These are phyloP conservation scores for Nothura maculosa DNA, from an alignment of 2,797 vertebrate genomes.

Conservation along the genomic window DNA sequence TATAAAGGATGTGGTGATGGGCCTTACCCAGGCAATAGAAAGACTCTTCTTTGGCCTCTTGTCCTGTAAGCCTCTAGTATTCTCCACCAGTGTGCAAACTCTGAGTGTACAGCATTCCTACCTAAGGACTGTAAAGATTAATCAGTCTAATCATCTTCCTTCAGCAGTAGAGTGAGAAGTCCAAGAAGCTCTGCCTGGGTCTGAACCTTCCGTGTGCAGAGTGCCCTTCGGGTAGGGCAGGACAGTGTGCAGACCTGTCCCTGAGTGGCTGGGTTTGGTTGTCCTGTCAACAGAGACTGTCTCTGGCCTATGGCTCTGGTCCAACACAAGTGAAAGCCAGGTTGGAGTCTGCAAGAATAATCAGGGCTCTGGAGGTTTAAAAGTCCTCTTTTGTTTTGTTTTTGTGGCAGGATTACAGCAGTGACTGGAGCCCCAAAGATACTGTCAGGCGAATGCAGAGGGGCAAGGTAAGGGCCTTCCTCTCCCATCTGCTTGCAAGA, in stretches of 20 bases:
- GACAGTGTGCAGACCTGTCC: not conserved
- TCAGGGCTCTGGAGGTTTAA: not conserved
- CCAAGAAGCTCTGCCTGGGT: not conserved
- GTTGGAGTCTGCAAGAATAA: not conserved
- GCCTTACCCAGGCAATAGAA: not conserved
- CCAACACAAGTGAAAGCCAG: not conserved
- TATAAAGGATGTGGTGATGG: not conserved
- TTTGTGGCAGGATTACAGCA: constrained; percentile 87
- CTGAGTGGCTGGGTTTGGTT: not conserved
- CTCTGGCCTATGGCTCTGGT: not conserved
- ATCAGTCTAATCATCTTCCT: not conserved
- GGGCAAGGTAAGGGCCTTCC: constrained; percentile 87
- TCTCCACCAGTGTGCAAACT: not conserved
- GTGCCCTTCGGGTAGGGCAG: not conserved
- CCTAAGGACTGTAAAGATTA: not conserved
- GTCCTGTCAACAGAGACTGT: not conserved
- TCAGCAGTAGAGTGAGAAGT: not conserved
- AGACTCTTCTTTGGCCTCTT: not conserved
- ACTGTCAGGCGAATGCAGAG: constrained; percentile 89
- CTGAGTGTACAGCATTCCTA: not conserved
- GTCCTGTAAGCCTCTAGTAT: not conserved
- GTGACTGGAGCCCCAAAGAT: constrained; percentile 90
- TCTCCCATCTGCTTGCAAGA: not conserved
- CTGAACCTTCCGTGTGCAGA: not conserved
- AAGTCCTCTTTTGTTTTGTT: not conserved